A percentile compares a stretch with the other conserved stretches of the same genome.
Evolutionary conservation across 2,797 vertebrate genomes (phyloP).

Genomic region (Ceyx erithaca): DNA sequence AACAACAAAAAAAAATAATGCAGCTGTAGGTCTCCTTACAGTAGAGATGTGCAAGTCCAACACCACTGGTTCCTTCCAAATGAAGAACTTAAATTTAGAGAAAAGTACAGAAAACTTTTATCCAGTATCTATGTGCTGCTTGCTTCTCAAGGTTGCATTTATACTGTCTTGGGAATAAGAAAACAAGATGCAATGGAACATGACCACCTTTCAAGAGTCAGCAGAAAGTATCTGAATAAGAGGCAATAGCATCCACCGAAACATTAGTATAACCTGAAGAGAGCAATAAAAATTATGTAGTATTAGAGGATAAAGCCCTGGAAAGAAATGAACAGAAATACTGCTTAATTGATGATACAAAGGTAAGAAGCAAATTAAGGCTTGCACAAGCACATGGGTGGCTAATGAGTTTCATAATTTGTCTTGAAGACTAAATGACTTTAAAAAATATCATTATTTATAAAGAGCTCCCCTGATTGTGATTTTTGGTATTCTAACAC

Average conservation of each 20-base stretch:
- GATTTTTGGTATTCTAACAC: constrained; percentile 1
- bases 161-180: not conserved
- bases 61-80: not conserved
- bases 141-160: not conserved
- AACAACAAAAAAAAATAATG: not conserved
- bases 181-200: not conserved
- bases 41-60: not conserved
- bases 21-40: not conserved
- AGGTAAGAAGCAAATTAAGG: constrained; percentile 16
- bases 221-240: not conserved
- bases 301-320: not conserved
- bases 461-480: constrained; percentile 14
- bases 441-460: not conserved
- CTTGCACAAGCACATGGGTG: not conserved
- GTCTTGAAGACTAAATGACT: not conserved
- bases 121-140: not conserved
- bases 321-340: not conserved
- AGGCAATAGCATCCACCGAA: not conserved
- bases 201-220: not conserved
- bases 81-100: not conserved
- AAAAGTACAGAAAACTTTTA: not conserved
- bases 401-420: constrained; percentile 13
- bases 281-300: not conserved
- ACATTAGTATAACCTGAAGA: not conserved
- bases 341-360: not conserved